Evolutionary conservation across 1,140 invertebrate genomes (phyloP), one percentile per base, ranked within the genome.

Genomic region (Drosophila rhopaloa): DNA sequence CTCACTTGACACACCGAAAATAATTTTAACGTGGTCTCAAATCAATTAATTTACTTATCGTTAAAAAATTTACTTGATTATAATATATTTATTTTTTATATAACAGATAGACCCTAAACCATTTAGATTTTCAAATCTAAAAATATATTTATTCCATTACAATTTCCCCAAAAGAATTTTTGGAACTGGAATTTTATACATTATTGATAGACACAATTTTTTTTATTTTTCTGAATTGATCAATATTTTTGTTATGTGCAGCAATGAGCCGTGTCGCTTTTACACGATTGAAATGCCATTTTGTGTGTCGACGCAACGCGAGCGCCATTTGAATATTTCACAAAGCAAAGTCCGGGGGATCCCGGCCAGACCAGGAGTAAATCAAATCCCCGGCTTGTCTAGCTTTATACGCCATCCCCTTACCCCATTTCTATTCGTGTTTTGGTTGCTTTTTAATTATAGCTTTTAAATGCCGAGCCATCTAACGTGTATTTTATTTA

Each of bases 401-500:
- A 82, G 79, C 59, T 73, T 68, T 71, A 55, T 57, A 41, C 66
- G 47, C 59, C 29, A 44, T 9, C 9, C n/a, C 41, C 48, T 67
- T 7, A 29, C 16, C 43, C 37, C 13, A 16, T 32, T 51, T 51
- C 14, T 56, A 43, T 51, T 37, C 41, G 35, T 79, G 29, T 63
- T 85, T 85, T 85, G 81, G 83, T 88, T 81, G 84, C 83, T 88
- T 88, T 89, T 88, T 88, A 88, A 88, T 88, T 88, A 88, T 88
- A 89, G 84, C 83, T 83, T 89, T 88, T 88, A 88, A 89, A 88
- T 88, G 80, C 68, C 57, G 60, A 76, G 55, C 72, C 73, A 78
- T 80, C 84, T 88, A 89, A 89, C 84, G 84, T 89, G 84, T 80
- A 88, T 89, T 88, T 88, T 88, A 88, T 88, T 89, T 88, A 83